Evolutionary conservation across 2,113 vertebrate genomes (phyloP), one percentile per base, ranked within the genome.

Genomic region (Progne subis): DNA sequence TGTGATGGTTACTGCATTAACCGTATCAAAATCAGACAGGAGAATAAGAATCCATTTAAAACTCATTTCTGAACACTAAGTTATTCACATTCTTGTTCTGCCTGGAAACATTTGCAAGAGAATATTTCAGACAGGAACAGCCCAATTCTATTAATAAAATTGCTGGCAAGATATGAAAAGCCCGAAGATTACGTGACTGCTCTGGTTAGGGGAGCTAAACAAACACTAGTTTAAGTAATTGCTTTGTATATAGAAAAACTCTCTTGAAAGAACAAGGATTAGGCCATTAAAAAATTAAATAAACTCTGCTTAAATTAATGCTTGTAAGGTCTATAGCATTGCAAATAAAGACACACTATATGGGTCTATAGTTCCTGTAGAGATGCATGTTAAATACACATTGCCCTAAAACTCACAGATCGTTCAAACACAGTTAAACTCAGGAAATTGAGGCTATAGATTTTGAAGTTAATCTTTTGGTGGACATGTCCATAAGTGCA

Each of bases 131-230:
- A 94, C 67, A 92, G 90, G 81, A 97, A 97, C 61, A 89, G 82
- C 88, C 41, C 7, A 50, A 94, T 90, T 95, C 89, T 71, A 77
- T 93, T 95, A 93, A 19, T 88, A 96, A 96, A 97, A 95, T 94
- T 64, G 8, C n/a, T 98, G 97, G 95, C 95, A 96, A 97, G 96
- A 97, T 98, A 96, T 97, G 77, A 98, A 98, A 97, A 74, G 61
- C 82, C 78, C 79, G 78, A 82, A 86, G 82, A 97, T 95, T 97
- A 94, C 12, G 5, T 92, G 95, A 94, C 94, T 95, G 75, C 82
- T 78, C 88, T 91, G 86, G 95, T 88, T 91, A 93, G 82, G 71
- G 92, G 95, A 97, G 80, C 94, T 97, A 96, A 97, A 95, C 82
- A 94, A 97, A 80, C 85, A 85, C 91, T 41, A 61, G 63, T 89